Conservation (phyloP, 1,140 invertebrate species). For the Panagrolaimus sp. region DNA sequence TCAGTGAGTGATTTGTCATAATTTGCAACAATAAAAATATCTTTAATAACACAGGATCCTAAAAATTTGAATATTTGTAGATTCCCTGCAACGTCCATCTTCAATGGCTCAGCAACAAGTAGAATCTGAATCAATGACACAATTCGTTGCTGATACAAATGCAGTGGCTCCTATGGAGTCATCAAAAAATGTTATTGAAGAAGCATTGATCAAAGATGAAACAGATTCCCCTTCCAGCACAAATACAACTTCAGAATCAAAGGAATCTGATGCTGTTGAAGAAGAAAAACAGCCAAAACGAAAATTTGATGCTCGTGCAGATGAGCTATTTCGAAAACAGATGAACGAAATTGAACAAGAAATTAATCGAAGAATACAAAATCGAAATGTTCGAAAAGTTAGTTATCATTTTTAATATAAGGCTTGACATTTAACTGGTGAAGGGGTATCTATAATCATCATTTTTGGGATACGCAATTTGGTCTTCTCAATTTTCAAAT, state of each 20-base stretch:
- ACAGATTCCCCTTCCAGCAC: neutral
- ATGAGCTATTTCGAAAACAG: conserved; percentile 52
- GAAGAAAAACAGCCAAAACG: conserved; percentile 8
- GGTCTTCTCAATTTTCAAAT: neutral
- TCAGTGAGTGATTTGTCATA: too few species aligned
- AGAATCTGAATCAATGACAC: too few species aligned
- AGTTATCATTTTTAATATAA: conserved; percentile 8
- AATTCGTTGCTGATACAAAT: too few species aligned
- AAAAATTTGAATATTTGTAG: too few species aligned
- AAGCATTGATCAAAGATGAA: too few species aligned
- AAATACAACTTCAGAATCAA: neutral
- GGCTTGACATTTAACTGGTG: neutral
- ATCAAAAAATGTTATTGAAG: too few species aligned
- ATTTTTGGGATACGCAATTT: neutral
- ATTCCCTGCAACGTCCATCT: too few species aligned
- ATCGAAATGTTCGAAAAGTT: conserved; percentile 56
- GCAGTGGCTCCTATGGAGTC: too few species aligned
- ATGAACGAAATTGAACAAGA: conserved; percentile 56
- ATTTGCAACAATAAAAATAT: too few species aligned
- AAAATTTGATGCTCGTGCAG: conserved; percentile 31
- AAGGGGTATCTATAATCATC: conserved; percentile 1
- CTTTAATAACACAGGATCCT: too few species aligned
- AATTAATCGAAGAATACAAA: conserved; percentile 51
- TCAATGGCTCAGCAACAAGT: too few species aligned
- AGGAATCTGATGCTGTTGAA: neutral